Base-by-base conservation (phyloP, 2,888 invertebrate species). In the Eucera pruinosa region DNA sequence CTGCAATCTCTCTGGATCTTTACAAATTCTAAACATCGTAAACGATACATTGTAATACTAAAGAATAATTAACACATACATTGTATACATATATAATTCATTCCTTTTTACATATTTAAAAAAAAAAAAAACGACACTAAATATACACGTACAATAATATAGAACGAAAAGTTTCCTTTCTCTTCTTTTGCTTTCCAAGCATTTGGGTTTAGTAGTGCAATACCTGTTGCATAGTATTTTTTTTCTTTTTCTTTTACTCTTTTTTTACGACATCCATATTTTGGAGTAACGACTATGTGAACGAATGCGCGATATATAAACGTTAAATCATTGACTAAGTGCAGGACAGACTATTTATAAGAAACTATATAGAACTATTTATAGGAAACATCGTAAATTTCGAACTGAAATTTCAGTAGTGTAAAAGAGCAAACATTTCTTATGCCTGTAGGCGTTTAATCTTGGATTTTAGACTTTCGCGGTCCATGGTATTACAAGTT, bases 51-150 rank as follows among this genome's bases (percentile, higher is more conserved):
- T 36, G 15, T 55, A 25, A 48, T 47, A 15, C 65, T 48, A 58
- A 67, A 43, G 33, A 58, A 9, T 70, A 48, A 79, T 74, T 54
- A 70, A 55, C 55, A 23, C 43, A 45, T 27, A 23, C 57, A 30
- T 11, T 50, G 54, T 39, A 48, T 13, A 48, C 39, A 60, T 39
- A 48, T 13, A 48, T 48, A 48, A 48, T 62, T 48, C 27, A 27
- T 43, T 54, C 36, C 47, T 61, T 62, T 74, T 62, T 43, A 76
- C 57, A 73, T 5, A 3, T 20, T 39, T 50, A 62, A n/a, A n/a
- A n/a, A n/a, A n/a, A n/a, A n/a, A n/a, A n/a, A n/a, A n/a, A 60
- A 60, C 45, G 33, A 70, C n/a, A 41, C 18, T 27, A 57, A 72
- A 57, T 39, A 52, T 18, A n/a, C n/a, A 52, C 15, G 13, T 39